Evolutionary conservation across 2,797 vertebrate species (phyloP), one percentile per base, ranked within the genome.

Genomic region (Petrocephalus schoutedeni): DNA sequence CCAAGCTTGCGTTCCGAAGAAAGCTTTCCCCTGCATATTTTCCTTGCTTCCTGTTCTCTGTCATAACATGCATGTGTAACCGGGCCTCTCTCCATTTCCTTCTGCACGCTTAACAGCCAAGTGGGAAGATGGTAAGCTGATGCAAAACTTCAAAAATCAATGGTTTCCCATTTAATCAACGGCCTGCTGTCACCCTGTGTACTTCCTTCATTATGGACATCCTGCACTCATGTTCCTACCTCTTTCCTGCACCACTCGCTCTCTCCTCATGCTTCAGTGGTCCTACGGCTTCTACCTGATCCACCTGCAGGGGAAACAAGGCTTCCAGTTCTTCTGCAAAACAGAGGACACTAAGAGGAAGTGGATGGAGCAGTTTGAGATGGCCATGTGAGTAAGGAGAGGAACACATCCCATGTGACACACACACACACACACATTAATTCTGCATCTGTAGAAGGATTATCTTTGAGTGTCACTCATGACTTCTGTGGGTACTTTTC

Each of bases 301-400:
- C 87, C 98, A 99, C 93, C 96, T 99, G 0, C 97, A 99, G 94
- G 98, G 98, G 0, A 99, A 99, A 88, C 98, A 99, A 91, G 98
- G 98, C 89, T 99, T 98, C 94, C 98, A 99, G 96, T 97, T 99
- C 91, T 99, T 99, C 93, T 99, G 98, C 94, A 99, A 99, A 95
- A 99, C 98, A 0, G 98, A 99, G 89, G 98, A 99, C 85, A 99
- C 97, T 93, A 99, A 99, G 94, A 95, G 98, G 93, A 98, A 98
- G 87, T 99, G 98, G 98, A 98, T 99, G 98, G 98, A 99, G 92
- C 98, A 99, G 94, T 98, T 99, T 88, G 98, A 98, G 91, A 99
- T 99, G 98, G 98, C 98, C 89, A 98, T 99, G 98, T 99, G 94
- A 95, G 98, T 95, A 41, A 32, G 53, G 21, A 21, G 41, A 23